Evolutionary conservation across 2,113 vertebrate genomes (phyloP).

Genomic region (Engraulis encrasicolus): DNA sequence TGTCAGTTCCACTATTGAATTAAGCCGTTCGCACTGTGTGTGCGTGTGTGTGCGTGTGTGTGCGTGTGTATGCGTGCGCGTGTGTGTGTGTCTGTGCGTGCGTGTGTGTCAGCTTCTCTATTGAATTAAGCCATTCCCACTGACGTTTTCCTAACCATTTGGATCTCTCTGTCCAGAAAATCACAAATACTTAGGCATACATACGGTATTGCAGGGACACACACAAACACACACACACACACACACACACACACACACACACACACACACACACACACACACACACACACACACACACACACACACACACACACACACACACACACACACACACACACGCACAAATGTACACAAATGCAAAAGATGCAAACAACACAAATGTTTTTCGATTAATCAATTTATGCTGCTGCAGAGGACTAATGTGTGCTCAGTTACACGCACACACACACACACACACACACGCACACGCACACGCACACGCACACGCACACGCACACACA

Average conservation of each 20-base stretch:
- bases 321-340: conserved; percentile 16
- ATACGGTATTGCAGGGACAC: too few relatives aligned
- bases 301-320: conserved; percentile 28
- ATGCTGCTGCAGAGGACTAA: background rate
- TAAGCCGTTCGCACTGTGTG: background rate
- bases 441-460: background rate
- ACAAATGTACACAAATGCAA: too few relatives aligned
- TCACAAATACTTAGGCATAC: background rate
- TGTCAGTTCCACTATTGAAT: background rate
- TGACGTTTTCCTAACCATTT: background rate
- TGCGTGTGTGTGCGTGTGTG: background rate
- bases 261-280: conserved; percentile 16
- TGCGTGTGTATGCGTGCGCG: background rate
- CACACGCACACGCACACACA: background rate
- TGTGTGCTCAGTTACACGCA: background rate
- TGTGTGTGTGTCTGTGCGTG: background rate
- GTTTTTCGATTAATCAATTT: background rate
- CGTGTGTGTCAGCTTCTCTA: background rate
- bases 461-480: conserved; percentile 10
- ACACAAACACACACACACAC: conserved; percentile 32
- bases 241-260: background rate
- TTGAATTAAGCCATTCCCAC: background rate
- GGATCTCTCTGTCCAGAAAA: background rate
- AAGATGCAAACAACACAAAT: conserved; percentile 9
- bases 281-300: conserved; percentile 9